Evolutionary conservation across 2,113 vertebrate genomes (phyloP).

Genomic region (Todiramphus saurophagus): DNA sequence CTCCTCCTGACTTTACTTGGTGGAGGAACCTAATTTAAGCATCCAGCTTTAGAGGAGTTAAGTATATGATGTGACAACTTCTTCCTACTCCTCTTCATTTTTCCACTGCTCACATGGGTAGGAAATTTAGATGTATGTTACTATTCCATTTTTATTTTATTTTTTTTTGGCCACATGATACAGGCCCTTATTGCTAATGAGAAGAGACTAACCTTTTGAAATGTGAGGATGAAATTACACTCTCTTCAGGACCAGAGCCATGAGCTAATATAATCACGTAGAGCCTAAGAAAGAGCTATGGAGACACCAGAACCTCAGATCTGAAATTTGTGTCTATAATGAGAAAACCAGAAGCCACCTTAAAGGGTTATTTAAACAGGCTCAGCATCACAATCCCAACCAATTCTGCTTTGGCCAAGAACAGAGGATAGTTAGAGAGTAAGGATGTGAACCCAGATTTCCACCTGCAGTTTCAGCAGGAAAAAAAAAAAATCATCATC

Average conservation of each 20-base stretch:
- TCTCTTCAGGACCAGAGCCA: background rate
- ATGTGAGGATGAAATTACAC: constrained; percentile 36
- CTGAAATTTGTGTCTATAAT: background rate
- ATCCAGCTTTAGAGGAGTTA: constrained; percentile 23
- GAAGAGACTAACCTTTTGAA: constrained; percentile 26
- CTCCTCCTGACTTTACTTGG: background rate
- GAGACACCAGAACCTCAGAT: background rate
- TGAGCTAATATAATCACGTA: background rate
- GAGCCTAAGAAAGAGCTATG: background rate
- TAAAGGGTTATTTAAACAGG: background rate
- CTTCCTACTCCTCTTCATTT: constrained; percentile 32
- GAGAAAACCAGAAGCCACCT: background rate
- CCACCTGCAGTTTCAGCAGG: background rate
- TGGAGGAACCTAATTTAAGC: constrained; percentile 17
- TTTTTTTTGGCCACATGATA: background rate
- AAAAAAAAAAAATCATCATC: background rate
- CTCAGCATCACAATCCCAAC: background rate
- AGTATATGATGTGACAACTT: background rate
- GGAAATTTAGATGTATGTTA: constrained; percentile 6
- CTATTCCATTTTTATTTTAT: background rate
- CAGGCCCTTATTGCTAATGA: background rate
- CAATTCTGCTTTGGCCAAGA: background rate
- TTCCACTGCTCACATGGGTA: background rate
- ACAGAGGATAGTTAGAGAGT: background rate
- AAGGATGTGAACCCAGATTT: background rate